Evolutionary conservation across 2,888 invertebrate species (phyloP).

Genomic region (Yponomeuta cagnagella): DNA sequence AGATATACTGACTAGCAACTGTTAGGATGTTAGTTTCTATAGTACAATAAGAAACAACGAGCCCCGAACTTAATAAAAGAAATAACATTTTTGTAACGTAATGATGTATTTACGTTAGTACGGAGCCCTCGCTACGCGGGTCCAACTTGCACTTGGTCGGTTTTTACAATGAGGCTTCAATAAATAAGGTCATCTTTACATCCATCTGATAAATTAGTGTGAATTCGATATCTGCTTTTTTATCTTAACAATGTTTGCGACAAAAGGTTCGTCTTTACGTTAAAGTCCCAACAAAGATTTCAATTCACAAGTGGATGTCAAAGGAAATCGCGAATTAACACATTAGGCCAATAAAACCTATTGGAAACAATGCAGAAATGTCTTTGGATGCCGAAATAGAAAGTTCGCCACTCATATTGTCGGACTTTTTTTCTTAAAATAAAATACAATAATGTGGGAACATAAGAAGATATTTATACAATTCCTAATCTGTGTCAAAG

Average conservation of each 20-base stretch:
- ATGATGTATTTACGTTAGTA: no score
- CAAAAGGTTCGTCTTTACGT: neutral
- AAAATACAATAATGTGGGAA: no score
- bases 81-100: no score
- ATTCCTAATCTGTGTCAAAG: no score
- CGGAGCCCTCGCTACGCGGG: no score
- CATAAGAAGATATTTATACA: no score
- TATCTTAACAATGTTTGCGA: slow-evolving; percentile 3
- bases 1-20: no score
- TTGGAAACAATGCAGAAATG: slow-evolving; percentile 18
- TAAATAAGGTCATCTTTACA: neutral
- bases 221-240: neutral
- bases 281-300: neutral
- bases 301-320: slow-evolving; percentile 3
- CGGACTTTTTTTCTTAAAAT: neutral
- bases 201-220: neutral
- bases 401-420: slow-evolving; percentile 28
- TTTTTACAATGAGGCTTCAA: no score
- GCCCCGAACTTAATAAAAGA: no score
- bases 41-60: no score
- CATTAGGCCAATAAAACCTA: neutral
- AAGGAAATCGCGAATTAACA: slow-evolving; percentile 4
- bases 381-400: slow-evolving; percentile 52
- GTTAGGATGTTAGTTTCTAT: no score
- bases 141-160: no score